These are phyloP conservation scores for Caenorhabditis zanzibari DNA, from an alignment of 2,888 invertebrate genomes.

Conservation along the genomic window DNA sequence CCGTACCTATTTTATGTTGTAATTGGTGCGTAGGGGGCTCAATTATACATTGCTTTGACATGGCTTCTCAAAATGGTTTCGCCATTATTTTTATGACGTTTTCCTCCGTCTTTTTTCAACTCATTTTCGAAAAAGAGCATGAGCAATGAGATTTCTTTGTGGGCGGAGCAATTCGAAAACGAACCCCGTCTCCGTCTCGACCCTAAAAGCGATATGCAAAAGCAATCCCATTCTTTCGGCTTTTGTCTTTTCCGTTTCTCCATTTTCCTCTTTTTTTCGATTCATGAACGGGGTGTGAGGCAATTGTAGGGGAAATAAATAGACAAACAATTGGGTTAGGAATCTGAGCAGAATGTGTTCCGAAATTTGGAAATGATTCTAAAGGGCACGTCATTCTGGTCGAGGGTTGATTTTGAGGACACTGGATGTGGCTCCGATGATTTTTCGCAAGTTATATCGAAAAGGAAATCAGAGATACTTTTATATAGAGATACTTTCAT, in stretches of 20 bases:
- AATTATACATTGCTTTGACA: neutral
- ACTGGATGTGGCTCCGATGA: neutral
- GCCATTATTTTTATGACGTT: conserved; percentile 48
- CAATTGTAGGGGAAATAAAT: conserved; percentile 3
- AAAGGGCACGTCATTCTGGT: conserved; percentile 30
- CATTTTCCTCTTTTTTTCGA: neutral
- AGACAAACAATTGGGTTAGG: conserved; percentile 27
- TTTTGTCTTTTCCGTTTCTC: conserved; percentile 14
- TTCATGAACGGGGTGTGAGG: neutral
- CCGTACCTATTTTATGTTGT: conserved; percentile 37
- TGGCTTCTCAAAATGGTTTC: neutral
- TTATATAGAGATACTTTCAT: too few relatives aligned
- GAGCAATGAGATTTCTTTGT: conserved; percentile 24
- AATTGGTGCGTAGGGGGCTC: conserved; percentile 13
- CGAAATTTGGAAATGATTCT: conserved; percentile 23
- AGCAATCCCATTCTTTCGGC: conserved; percentile 34
- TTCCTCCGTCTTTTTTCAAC: conserved; percentile 8
- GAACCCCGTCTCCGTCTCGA: neutral
- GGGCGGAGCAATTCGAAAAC: conserved; percentile 24
- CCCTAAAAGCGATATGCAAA: conserved; percentile 9
- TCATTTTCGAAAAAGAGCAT: conserved; percentile 13
- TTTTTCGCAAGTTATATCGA: neutral
- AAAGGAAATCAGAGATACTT: too few relatives aligned
- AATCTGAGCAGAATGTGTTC: conserved; percentile 28
- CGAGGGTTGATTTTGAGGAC: neutral